Percentiles rank a stretch among this genome's conserved stretches.
Conservation (phyloP, 2,888 invertebrate species). For the Dendrolimus houi region DNA sequence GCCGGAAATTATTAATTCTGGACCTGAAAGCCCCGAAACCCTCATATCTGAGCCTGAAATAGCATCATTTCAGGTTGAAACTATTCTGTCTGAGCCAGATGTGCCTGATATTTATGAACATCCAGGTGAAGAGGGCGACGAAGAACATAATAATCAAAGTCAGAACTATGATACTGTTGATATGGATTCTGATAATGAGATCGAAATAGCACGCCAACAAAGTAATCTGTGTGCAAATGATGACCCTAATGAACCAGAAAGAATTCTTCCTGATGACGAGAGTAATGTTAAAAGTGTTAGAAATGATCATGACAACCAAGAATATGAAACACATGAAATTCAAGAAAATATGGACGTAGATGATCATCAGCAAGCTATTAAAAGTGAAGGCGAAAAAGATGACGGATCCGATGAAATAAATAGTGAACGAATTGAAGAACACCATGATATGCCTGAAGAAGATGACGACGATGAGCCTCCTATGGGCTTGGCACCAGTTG, state of each 20-base stretch:
- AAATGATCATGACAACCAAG: conserved; percentile 34
- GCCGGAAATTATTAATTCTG: conserved; percentile 68
- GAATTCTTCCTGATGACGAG: conserved; percentile 22
- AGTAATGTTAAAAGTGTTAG: conserved; percentile 27
- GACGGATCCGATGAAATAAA: conserved; percentile 20
- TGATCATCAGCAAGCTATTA: conserved; percentile 23
- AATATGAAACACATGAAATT: conserved; percentile 32
- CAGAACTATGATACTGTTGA: conserved; percentile 66
- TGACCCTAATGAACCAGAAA: conserved; percentile 24
- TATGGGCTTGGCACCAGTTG: conserved; percentile 48
- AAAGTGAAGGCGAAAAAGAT: conserved; percentile 28
- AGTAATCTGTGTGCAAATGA: conserved; percentile 33
- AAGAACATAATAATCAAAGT: conserved; percentile 39
- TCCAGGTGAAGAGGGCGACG: conserved; percentile 37
- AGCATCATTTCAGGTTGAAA: conserved; percentile 69
- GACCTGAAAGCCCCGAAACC: conserved; percentile 69
- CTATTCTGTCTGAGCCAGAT: conserved; percentile 66
- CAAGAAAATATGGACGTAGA: conserved; percentile 33
- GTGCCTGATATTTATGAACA: conserved; percentile 46
- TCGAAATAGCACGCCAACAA: conserved; percentile 61
- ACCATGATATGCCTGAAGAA: conserved; percentile 34
- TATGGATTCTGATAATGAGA: conserved; percentile 70
- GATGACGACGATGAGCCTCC: conserved; percentile 40
- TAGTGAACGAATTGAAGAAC: conserved; percentile 22
- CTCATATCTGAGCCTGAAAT: conserved; percentile 71